Base-by-base conservation (phyloP, 2,888 invertebrate species). In the Diogma glabrata region DNA sequence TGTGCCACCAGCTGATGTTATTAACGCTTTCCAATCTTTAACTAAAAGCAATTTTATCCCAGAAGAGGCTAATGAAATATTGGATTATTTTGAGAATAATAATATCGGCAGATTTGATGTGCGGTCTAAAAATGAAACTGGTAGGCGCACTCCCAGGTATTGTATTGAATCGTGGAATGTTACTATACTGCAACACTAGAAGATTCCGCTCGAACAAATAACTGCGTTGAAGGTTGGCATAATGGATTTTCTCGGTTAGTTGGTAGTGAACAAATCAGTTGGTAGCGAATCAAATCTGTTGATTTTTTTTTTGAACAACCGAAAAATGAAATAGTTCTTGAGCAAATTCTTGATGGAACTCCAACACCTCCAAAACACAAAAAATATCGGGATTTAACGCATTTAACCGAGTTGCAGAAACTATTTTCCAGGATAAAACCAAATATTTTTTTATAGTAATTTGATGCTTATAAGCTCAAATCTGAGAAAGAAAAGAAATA, bases 181-280 rank as follows among this genome's bases (percentile, higher is more conserved):
- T 20, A 40, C 12, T 40, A 20, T 40, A n/a, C 17, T 40, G 17
- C 40, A 4, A 19, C 40, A 12, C 8, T 20, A 40, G 20, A 40
- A 17, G 20, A 40, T 40, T 10, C 40, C 19, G 12, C 40, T 20
- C 6, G 17, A 17, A 40, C 40, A 3, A 40, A 40, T 19, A 19
- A 40, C 20, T 9, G 4, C 20, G 40, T 40, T 40, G 40, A 40
- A 40, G 40, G 40, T 40, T 40, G 9, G 19, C 40, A 40, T 40
- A 40, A 9, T 19, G 19, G 12, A 40, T 40, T 40, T 19, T 20
- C 5, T 4, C 17, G 17, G 19, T 19, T 38, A 9, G 38, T 17
- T 8, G 38, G 17, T 16, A 19, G 38, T 38, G 17, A 38, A 38
- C 38, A 38, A 38, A 16, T 19, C 19, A 38, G n/a, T 6, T 33